Evolutionary conservation across 2,888 invertebrate species (phyloP).

Genomic region (Calliphora vomitoria): DNA sequence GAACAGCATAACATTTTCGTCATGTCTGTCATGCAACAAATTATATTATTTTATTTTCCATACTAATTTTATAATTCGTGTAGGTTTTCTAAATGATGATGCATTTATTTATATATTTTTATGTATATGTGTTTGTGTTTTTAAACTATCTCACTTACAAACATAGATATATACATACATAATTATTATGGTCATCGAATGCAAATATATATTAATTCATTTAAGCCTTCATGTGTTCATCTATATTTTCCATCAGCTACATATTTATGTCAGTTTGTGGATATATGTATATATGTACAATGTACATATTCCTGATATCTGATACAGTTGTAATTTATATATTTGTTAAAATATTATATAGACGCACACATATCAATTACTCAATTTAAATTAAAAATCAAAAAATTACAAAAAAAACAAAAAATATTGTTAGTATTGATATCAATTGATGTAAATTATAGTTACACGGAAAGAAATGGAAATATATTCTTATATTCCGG

Average conservation of each 20-base stretch:
- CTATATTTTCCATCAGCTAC: neutral
- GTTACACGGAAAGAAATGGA: neutral
- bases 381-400: conserved; percentile 9
- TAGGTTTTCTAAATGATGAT: neutral
- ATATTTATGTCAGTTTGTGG: neutral
- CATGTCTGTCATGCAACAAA: too few relatives aligned
- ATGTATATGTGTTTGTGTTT: neutral
- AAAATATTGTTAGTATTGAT: neutral
- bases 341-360: conserved; percentile 7
- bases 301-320: neutral
- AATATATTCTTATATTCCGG: too few relatives aligned
- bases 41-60: neutral
- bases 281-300: too few relatives aligned
- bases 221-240: conserved; percentile 1
- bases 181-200: neutral
- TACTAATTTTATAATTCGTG: conserved; percentile 14
- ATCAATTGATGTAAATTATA: neutral
- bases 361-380: conserved; percentile 36
- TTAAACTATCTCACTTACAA: neutral
- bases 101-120: neutral
- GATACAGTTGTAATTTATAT: conserved; percentile 14
- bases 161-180: neutral
- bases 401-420: neutral
- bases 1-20: too few relatives aligned
- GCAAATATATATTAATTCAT: neutral